Percentiles rank a stretch among this genome's conserved stretches.
These are phyloP conservation scores for Phrixothrix hirtus DNA, from an alignment of 2,888 invertebrate genomes.

Conservation along the genomic window DNA sequence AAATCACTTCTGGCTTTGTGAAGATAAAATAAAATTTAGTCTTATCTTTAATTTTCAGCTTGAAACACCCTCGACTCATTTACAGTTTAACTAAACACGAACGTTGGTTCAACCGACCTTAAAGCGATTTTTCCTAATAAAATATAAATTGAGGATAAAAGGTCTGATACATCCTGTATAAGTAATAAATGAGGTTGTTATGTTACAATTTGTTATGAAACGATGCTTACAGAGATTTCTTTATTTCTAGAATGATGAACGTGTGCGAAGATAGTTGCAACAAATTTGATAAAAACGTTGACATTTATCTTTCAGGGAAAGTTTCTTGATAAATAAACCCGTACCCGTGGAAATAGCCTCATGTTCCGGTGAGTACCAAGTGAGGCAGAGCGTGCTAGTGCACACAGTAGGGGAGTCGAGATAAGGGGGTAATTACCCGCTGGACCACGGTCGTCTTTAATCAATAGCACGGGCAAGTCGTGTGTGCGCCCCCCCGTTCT, in stretches of 20 bases:
- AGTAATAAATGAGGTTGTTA: slow-evolving; percentile 15
- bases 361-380: slow-evolving; percentile 31
- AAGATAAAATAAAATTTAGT: too few species aligned
- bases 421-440: slow-evolving; percentile 56
- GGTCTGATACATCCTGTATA: too few species aligned
- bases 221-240: slow-evolving; percentile 3
- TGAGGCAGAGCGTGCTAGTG: slow-evolving; percentile 31
- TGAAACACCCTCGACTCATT: too few species aligned
- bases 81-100: too few species aligned
- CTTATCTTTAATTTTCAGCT: too few species aligned
- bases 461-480: slow-evolving; percentile 53
- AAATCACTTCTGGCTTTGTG: too few species aligned
- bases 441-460: slow-evolving; percentile 57
- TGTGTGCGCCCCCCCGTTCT: slow-evolving; percentile 39
- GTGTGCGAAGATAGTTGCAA: slow-evolving; percentile 10
- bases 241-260: slow-evolving; percentile 7
- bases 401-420: slow-evolving; percentile 45
- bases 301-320: slow-evolving; percentile 13
- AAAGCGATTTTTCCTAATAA: too few species aligned
- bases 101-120: too few species aligned
- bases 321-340: slow-evolving; percentile 25
- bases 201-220: slow-evolving; percentile 6
- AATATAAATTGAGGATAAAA: neutral
- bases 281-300: slow-evolving; percentile 18
- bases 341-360: slow-evolving; percentile 26